These are phyloP conservation scores for Chloromyia formosa DNA, from an alignment of 2,888 invertebrate species.

Conservation along the genomic window DNA sequence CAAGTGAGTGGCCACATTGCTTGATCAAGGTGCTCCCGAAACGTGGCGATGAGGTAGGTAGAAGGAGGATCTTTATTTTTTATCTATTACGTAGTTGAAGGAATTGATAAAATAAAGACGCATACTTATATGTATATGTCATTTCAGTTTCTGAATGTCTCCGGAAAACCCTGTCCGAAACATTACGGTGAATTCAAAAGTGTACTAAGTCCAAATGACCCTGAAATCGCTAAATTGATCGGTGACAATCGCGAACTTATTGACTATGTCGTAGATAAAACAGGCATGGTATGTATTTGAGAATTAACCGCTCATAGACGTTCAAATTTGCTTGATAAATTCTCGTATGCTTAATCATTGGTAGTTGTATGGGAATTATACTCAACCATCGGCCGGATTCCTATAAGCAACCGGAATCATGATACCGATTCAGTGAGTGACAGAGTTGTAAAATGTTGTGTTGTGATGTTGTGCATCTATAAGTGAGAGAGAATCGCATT, in stretches of 20 bases:
- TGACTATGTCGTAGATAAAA: not conserved
- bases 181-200: not conserved
- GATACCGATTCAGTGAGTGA: no score
- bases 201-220: not conserved
- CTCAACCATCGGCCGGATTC: no score
- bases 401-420: no score
- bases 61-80: not conserved
- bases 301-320: no score
- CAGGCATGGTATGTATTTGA: constrained; percentile 30
- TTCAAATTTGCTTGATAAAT: no score
- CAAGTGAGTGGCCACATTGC: not conserved
- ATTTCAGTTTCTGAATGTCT: not conserved
- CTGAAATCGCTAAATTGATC: not conserved
- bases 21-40: not conserved
- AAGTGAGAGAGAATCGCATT: no score
- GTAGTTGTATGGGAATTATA: no score
- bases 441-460: no score
- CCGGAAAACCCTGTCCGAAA: constrained; percentile 9
- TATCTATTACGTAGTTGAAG: not conserved
- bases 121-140: not conserved
- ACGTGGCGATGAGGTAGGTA: constrained; percentile 11
- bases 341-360: no score
- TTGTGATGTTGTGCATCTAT: no score
- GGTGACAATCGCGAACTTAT: not conserved
- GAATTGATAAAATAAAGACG: no score